Evolutionary conservation across 2,797 vertebrate genomes (phyloP).

Genomic region (Megalops cyprinoides): DNA sequence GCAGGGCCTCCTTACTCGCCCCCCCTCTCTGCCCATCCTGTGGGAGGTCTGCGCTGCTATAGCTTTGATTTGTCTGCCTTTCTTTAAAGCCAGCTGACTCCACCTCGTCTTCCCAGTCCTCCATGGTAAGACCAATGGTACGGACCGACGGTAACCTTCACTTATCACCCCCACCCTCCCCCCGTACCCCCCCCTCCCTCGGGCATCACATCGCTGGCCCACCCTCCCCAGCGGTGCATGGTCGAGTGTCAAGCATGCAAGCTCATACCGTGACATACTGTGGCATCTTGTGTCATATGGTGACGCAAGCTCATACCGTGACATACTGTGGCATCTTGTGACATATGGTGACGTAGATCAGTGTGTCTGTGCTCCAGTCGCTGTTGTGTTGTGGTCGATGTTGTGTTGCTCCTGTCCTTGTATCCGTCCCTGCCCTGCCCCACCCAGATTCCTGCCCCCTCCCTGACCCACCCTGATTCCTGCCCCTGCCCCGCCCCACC

Average conservation of each 20-base stretch:
- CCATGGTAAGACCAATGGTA: constrained; percentile 97
- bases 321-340: background rate
- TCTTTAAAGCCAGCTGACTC: constrained; percentile 99
- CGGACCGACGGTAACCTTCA: constrained; percentile 74
- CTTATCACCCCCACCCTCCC: constrained; percentile 52
- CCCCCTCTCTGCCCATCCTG: constrained; percentile 16
- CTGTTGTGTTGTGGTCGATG: background rate
- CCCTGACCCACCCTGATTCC: too few relatives aligned
- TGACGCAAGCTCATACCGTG: constrained; percentile 17
- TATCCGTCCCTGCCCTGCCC: background rate
- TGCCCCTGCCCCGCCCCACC: constrained; percentile 30
- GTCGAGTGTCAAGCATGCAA: constrained; percentile 26
- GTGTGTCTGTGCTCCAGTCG: constrained; percentile 15
- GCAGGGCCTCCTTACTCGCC: background rate
- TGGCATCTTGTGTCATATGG: constrained; percentile 8
- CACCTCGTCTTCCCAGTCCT: constrained; percentile 89
- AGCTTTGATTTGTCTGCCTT: constrained; percentile 99
- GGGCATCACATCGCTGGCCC: constrained; percentile 30
- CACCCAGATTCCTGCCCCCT: background rate
- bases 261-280: constrained; percentile 6
- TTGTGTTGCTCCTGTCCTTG: background rate
- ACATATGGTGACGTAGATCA: constrained; percentile 4
- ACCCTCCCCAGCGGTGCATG: constrained; percentile 11
- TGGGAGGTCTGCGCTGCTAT: constrained; percentile 77
- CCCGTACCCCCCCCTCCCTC: constrained; percentile 48